A percentile compares a stretch with the other conserved stretches of the same genome.
These are phyloP conservation scores for Eupithecia inturbata DNA, from an alignment of 2,888 invertebrate species.

Conservation along the genomic window DNA sequence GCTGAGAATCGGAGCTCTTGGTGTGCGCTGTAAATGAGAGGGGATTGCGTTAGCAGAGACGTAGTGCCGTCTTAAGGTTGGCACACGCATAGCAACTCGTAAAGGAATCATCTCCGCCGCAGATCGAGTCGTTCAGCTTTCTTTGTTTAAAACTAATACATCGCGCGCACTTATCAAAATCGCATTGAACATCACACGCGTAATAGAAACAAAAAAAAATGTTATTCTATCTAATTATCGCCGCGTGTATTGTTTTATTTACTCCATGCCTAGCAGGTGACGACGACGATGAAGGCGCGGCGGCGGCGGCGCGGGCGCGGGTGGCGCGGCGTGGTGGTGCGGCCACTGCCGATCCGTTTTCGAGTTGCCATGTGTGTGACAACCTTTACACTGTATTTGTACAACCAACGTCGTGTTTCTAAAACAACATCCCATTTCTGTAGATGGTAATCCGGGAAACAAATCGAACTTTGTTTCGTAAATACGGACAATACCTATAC, in stretches of 20 bases:
- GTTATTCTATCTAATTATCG: too few species aligned
- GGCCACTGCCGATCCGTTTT: neutral
- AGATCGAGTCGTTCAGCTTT: neutral
- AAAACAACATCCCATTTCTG: neutral
- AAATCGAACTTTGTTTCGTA: neutral
- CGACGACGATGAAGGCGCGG: too few species aligned
- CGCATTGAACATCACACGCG: too few species aligned
- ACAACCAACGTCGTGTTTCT: neutral
- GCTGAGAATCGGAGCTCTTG: conserved; percentile 28
- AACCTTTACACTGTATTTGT: neutral
- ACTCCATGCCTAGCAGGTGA: too few species aligned
- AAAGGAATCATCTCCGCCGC: neutral
- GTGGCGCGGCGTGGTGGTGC: too few species aligned
- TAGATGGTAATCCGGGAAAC: neutral
- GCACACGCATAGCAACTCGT: neutral
- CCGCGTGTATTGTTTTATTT: too few species aligned
- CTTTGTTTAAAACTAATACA: too few species aligned
- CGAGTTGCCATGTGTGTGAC: neutral
- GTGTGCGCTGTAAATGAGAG: conserved; percentile 27
- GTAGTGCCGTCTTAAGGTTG: neutral
- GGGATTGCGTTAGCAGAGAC: neutral
- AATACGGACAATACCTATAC: neutral
- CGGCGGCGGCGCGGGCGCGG: too few species aligned
- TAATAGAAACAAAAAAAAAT: too few species aligned
- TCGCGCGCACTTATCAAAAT: too few species aligned